A percentile compares a stretch with the other conserved stretches of the same genome.
Evolutionary conservation across 2,797 vertebrate species (phyloP).

Genomic region (Alcedo atthis): DNA sequence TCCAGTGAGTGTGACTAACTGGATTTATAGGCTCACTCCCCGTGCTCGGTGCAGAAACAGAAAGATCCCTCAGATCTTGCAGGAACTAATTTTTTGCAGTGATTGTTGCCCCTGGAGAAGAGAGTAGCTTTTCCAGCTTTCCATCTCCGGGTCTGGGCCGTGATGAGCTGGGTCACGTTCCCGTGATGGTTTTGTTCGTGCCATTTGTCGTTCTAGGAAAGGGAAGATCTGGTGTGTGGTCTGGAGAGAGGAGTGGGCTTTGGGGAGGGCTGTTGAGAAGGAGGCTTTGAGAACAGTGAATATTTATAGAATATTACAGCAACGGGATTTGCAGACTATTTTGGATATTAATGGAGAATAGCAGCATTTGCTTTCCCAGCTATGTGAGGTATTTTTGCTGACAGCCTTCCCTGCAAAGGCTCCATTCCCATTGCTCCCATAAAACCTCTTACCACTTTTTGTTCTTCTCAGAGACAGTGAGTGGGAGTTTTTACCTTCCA

Average conservation of each 20-base stretch:
- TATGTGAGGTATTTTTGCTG: not conserved
- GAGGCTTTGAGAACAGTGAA: not conserved
- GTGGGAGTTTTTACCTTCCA: not conserved
- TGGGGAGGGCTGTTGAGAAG: not conserved
- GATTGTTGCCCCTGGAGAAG: not conserved
- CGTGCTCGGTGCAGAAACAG: not conserved
- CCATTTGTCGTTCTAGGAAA: not conserved
- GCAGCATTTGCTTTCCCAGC: not conserved
- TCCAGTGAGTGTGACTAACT: constrained; percentile 47
- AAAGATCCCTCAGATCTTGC: constrained; percentile 41
- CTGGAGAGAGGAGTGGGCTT: not conserved
- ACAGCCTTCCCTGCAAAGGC: not conserved
- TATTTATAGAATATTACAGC: constrained; percentile 10
- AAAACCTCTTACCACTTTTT: not conserved
- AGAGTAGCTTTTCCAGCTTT: not conserved
- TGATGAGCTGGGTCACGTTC: not conserved
- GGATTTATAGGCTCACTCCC: constrained; percentile 43
- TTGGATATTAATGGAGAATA: not conserved
- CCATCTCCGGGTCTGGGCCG: fast-evolving
- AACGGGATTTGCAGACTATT: not conserved
- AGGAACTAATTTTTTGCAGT: not conserved
- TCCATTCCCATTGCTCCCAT: not conserved
- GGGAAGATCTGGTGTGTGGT: not conserved
- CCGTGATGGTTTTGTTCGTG: fast-evolving
- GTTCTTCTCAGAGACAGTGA: not conserved